Percentiles rank a stretch among this genome's conserved stretches.
phyloP scores from a whole-genome alignment of 1,140 invertebrate species.

The Lethrus apterus region DNA sequence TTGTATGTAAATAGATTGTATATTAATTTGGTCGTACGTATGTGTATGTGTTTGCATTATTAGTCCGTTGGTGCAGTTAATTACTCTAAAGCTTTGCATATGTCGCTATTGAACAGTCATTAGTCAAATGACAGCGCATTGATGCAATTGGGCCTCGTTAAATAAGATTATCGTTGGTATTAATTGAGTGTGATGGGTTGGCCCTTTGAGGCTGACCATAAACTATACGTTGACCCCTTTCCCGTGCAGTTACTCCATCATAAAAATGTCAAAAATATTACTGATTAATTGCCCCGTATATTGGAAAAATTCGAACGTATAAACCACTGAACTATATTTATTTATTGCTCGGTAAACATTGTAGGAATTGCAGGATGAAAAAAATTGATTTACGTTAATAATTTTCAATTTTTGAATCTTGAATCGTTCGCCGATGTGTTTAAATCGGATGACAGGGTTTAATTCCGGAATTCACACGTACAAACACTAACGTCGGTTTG shows the following conservation, averaged over 20 bases:
- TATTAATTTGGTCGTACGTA: too few relatives aligned
- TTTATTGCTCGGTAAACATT: too few relatives aligned
- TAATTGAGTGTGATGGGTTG: slow-evolving; percentile 29
- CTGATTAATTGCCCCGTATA: slow-evolving; percentile 15
- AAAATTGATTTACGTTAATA: too few relatives aligned
- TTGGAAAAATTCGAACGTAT: too few relatives aligned
- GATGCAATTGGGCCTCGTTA: slow-evolving; percentile 26
- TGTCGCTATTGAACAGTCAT: slow-evolving; percentile 15
- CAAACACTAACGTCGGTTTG: too few relatives aligned
- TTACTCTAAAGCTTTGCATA: slow-evolving; percentile 14
- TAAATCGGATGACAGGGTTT: too few relatives aligned
- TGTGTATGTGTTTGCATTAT: slow-evolving; percentile 5
- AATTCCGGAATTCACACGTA: too few relatives aligned
- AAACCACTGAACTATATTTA: too few relatives aligned
- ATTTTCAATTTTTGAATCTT: too few relatives aligned
- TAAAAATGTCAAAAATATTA: slow-evolving; percentile 13
- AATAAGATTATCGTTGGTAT: slow-evolving; percentile 32
- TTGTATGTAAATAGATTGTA: too few relatives aligned
- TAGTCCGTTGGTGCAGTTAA: slow-evolving; percentile 15
- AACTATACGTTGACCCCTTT: slow-evolving; percentile 15
- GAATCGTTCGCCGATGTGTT: too few relatives aligned
- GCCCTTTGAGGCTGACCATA: slow-evolving; percentile 22
- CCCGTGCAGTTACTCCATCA: slow-evolving; percentile 3
- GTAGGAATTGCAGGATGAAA: too few relatives aligned
- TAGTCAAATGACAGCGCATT: slow-evolving; percentile 20